Percentiles rank a stretch among this genome's conserved stretches.
Evolutionary conservation across 2,797 vertebrate species (phyloP).

Genomic region (Sebastes dallii): DNA sequence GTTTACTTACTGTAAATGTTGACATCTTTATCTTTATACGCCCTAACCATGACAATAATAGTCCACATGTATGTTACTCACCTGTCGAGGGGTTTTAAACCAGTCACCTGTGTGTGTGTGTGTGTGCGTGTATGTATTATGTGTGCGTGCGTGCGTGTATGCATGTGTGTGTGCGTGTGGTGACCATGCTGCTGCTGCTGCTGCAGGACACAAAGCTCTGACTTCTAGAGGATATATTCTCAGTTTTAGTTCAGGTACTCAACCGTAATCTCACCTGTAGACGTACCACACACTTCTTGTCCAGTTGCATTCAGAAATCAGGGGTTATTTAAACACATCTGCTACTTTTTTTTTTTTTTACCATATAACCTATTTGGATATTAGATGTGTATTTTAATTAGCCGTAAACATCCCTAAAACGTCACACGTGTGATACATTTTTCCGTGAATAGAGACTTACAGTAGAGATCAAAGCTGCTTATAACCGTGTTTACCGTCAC

Average conservation of each 20-base stretch:
- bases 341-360: constrained; percentile 45
- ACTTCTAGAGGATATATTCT: constrained; percentile 2
- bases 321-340: constrained; percentile 67
- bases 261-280: constrained; percentile 9
- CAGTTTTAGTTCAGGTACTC: constrained; percentile 53
- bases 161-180: neutral
- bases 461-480: constrained; percentile 77
- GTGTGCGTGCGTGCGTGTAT: neutral
- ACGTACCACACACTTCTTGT: constrained; percentile 43
- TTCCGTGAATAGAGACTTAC: constrained; percentile 60
- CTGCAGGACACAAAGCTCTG: constrained; percentile 39
- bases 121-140: neutral
- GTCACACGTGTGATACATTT: constrained; percentile 38
- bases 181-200: constrained; percentile 16
- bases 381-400: constrained; percentile 67
- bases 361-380: constrained; percentile 50
- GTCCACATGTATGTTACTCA: constrained; percentile 35
- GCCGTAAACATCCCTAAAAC: constrained; percentile 54
- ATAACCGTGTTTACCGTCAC: constrained; percentile 67
- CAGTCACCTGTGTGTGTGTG: constrained; percentile 17
- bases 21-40: constrained; percentile 41
- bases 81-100: constrained; percentile 35
- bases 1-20: constrained; percentile 57
- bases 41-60: constrained; percentile 27
- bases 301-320: constrained; percentile 63